Evolutionary conservation across 2,888 invertebrate species (phyloP), one percentile per base, ranked within the genome.

Genomic region (Drosophila tripunctata): DNA sequence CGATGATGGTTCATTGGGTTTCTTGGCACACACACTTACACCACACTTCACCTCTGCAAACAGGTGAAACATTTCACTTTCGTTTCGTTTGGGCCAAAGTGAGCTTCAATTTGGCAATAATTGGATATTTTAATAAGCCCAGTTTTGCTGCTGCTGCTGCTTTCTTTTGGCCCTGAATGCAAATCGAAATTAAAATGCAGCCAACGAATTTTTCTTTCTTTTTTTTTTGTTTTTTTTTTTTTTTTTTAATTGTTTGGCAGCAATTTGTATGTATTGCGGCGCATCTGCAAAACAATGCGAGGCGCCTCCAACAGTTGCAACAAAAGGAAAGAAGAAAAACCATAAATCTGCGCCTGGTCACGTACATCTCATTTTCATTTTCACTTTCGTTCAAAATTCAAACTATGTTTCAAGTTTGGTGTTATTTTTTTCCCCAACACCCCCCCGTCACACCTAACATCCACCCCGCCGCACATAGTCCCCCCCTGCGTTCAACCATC

Each of bases 121-220:
- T 79, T 79, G 86, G 72, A 57, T 75, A 78, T 69, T 82, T 75
- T 82, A 82, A 78, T 85, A 75, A 75, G 75, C 63, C 71, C 63
- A 58, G 10, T 27, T 71, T 81, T 60, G 67, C 50, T 45, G 76
- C 80, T 60, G 67, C 50, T 45, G 76, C 80, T 62, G 78, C 85
- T 79, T 79, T 79, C 79, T 79, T 80, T 83, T 83, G 78, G 78
- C 78, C 78, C 81, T 78, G 80, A 82, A 75, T 77, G 86, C 86
- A 79, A 79, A 79, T 82, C 65, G 60, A 78, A 85, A 86, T 80
- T 82, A 51, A 86, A 86, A 80, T 86, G 79, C 79, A 85, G 61
- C 82, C 40, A 74, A 74, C 78, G 85, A 71, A 62, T 58, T 60
- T 33, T 27, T 27, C 17, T 17, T 27, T 15, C 14, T 19, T 21